A percentile compares a stretch with the other conserved stretches of the same genome.
phyloP scores from a whole-genome alignment of 2,113 vertebrate species.

The Cephalophus harveyi region DNA sequence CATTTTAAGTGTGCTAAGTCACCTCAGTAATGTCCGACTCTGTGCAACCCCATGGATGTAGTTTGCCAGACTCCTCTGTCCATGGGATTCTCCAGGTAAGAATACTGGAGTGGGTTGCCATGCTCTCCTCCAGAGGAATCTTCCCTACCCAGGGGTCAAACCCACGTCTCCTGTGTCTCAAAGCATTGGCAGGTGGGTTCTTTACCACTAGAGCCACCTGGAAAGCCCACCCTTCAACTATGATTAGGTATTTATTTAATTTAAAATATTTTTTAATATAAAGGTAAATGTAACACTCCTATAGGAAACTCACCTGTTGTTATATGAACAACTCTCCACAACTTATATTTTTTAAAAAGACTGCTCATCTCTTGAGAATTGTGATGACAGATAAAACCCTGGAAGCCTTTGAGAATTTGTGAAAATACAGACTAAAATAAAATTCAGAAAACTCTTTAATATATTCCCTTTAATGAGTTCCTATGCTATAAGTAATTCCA shows the following conservation, averaged over 20 bases:
- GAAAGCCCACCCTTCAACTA: background rate
- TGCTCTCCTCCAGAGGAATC: background rate
- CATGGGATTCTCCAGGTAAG: background rate
- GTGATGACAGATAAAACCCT: conserved; percentile 4
- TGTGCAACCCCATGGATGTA: background rate
- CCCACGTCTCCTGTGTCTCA: background rate
- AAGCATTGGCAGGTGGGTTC: background rate
- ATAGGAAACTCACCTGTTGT: background rate
- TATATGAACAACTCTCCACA: background rate
- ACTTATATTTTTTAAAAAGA: background rate
- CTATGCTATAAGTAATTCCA: background rate
- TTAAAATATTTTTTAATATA: background rate
- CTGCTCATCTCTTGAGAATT: background rate
- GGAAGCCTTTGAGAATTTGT: conserved; percentile 28
- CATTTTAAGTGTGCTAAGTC: background rate
- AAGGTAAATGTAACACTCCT: background rate
- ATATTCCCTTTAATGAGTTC: conserved; percentile 9
- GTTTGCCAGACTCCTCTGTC: background rate
- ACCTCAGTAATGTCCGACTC: background rate
- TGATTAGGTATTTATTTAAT: background rate
- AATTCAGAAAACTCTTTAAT: conserved; percentile 11
- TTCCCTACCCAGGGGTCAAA: background rate
- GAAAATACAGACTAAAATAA: conserved; percentile 41
- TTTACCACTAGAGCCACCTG: background rate
- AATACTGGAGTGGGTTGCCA: background rate